These are phyloP conservation scores for Drosophila acutilabella DNA, from an alignment of 2,888 invertebrate species.

Conservation along the genomic window DNA sequence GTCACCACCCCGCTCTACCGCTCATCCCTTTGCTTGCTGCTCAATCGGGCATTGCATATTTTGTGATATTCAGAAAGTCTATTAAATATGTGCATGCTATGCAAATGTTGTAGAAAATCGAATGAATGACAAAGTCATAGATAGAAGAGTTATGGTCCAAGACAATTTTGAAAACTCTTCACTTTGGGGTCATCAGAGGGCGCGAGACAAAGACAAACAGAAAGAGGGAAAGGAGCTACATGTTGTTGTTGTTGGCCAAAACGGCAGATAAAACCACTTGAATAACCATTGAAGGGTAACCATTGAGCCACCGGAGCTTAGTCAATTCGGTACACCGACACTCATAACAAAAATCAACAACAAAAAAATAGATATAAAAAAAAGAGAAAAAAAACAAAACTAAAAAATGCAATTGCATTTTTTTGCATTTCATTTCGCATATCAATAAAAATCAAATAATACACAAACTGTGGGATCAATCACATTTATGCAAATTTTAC, in stretches of 20 bases:
- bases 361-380: background rate
- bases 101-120: constrained; percentile 54
- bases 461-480: constrained; percentile 72
- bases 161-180: constrained; percentile 42
- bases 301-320: constrained; percentile 56
- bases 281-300: constrained; percentile 61
- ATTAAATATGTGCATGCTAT: constrained; percentile 79
- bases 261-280: background rate
- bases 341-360: constrained; percentile 64
- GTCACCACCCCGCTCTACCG: background rate
- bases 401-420: constrained; percentile 71
- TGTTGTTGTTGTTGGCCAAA: constrained; percentile 2
- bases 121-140: constrained; percentile 34
- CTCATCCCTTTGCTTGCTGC: background rate
- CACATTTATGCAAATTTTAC: constrained; percentile 78
- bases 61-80: constrained; percentile 73
- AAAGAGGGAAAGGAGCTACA: background rate
- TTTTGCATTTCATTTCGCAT: constrained; percentile 76
- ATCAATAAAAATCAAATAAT: constrained; percentile 80
- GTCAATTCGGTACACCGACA: constrained; percentile 64
- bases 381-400: constrained; percentile 13
- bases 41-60: constrained; percentile 62
- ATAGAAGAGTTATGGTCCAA: constrained; percentile 60
- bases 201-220: background rate
- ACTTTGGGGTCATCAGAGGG: background rate